phyloP scores from a whole-genome alignment of 2,797 vertebrate species.

The Melanotaenia maccullochi region DNA sequence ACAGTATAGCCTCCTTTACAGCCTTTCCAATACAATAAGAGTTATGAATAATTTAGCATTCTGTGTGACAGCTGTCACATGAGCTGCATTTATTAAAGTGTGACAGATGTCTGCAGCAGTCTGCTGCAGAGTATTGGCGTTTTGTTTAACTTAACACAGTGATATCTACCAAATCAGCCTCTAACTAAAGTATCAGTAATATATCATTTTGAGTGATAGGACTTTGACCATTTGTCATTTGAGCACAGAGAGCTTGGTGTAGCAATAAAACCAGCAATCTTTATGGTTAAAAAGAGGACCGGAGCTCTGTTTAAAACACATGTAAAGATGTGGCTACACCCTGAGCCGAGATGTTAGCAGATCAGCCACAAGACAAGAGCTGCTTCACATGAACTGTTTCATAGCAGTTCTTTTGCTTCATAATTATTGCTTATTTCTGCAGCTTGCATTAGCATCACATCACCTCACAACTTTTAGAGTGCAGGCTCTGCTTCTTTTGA shows the following conservation, averaged over 20 bases:
- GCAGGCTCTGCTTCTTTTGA: constrained; percentile 49
- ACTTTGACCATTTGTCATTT: not conserved
- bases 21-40: not conserved
- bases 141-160: not conserved
- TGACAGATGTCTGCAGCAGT: not conserved
- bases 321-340: not conserved
- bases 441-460: constrained; percentile 75
- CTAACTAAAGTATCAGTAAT: not conserved
- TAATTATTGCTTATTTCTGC: constrained; percentile 11
- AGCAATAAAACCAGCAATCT: not conserved
- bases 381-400: not conserved
- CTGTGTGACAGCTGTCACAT: not conserved
- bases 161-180: not conserved
- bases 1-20: not conserved
- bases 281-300: not conserved
- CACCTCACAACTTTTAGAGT: constrained; percentile 33
- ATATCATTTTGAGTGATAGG: not conserved
- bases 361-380: not conserved
- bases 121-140: not conserved
- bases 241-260: not conserved
- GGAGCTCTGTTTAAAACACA: not conserved
- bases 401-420: not conserved
- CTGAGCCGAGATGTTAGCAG: not conserved
- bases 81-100: not conserved
- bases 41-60: not conserved